Evolutionary conservation across 1,140 invertebrate genomes (phyloP).

Genomic region (Oncopeltus fasciatus): DNA sequence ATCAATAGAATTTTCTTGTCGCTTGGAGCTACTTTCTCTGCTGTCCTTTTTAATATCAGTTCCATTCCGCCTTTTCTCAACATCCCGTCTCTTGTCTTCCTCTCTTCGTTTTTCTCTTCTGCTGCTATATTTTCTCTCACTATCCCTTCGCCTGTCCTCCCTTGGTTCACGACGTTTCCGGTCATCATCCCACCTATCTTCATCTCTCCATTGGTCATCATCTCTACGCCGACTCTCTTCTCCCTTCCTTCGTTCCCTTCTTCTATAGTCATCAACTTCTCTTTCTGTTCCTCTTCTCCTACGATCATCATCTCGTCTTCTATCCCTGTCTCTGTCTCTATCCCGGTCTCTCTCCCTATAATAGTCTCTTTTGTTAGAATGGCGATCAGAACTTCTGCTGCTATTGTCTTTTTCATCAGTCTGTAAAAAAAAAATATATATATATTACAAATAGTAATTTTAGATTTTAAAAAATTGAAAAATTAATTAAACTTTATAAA

Average conservation of each 20-base stretch:
- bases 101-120: conserved; percentile 14
- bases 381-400: conserved; percentile 4
- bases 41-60: conserved; percentile 10
- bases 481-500: neutral
- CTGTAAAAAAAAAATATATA: neutral
- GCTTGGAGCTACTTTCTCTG: neutral
- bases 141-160: conserved; percentile 18
- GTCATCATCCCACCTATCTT: conserved; percentile 10
- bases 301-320: conserved; percentile 17
- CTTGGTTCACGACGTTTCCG: conserved; percentile 8
- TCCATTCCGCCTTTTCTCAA: conserved; percentile 21
- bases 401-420: conserved; percentile 12
- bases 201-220: neutral
- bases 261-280: conserved; percentile 12
- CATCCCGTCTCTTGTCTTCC: conserved; percentile 14
- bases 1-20: conserved; percentile 9
- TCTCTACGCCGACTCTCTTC: conserved; percentile 7
- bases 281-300: conserved; percentile 7
- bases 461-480: neutral
- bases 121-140: conserved; percentile 16
- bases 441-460: neutral
- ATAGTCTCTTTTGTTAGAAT: conserved; percentile 10
- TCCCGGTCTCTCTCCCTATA: conserved; percentile 16
- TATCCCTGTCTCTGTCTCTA: conserved; percentile 14
- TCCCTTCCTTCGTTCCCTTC: conserved; percentile 12